phyloP scores from a whole-genome alignment of 1,140 invertebrate species.

The Polypedilum pembai region DNA sequence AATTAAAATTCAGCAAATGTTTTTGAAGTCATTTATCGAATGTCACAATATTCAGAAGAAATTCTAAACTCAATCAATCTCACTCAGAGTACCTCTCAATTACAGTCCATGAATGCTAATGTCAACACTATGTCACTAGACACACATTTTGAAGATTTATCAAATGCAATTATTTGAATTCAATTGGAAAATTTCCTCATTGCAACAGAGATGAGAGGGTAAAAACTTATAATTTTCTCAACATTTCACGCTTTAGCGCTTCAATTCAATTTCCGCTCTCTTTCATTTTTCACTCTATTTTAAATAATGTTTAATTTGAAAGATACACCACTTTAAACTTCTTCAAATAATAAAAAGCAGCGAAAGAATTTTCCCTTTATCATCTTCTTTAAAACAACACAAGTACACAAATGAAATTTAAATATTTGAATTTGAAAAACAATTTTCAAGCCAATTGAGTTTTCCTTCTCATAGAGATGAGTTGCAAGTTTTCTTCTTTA shows the following conservation, averaged over 20 bases:
- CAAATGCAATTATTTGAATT: no score
- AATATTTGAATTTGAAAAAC: constrained; percentile 26
- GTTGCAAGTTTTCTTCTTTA: not conserved
- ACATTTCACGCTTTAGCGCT: not conserved
- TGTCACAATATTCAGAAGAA: no score
- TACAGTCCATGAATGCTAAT: no score
- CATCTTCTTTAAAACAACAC: not conserved
- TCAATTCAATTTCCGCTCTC: not conserved
- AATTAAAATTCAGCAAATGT: no score
- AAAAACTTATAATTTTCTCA: no score
- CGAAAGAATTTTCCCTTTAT: not conserved
- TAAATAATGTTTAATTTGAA: constrained; percentile 9
- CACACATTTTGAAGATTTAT: no score
- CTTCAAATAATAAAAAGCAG: not conserved
- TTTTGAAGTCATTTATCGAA: no score
- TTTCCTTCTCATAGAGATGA: not conserved
- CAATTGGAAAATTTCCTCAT: no score
- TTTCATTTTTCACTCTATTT: not conserved
- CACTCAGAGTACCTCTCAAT: no score
- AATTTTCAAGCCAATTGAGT: constrained; percentile 27
- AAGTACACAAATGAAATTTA: constrained; percentile 21
- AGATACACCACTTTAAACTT: not conserved
- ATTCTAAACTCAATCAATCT: no score
- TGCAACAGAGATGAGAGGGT: no score
- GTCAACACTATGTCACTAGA: no score